A percentile compares a stretch with the other conserved stretches of the same genome.
phyloP scores from a whole-genome alignment of 2,888 invertebrate genomes.

The Hedychridium roseum region DNA sequence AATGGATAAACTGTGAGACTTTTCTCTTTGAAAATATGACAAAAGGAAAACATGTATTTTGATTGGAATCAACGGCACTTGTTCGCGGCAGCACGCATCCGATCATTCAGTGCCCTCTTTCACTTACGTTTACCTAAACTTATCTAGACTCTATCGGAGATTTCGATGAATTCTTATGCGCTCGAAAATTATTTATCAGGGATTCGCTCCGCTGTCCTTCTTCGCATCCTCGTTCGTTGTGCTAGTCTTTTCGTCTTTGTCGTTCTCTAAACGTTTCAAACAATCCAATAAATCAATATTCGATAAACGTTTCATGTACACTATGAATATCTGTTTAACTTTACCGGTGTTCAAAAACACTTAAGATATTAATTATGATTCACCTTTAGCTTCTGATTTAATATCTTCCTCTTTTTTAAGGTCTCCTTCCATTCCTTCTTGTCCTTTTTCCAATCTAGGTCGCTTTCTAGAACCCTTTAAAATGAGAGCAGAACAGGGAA shows the following conservation, averaged over 20 bases:
- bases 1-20: not conserved
- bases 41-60: constrained; percentile 9
- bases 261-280: constrained; percentile 71
- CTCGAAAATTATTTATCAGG: constrained; percentile 66
- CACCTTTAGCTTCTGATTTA: constrained; percentile 63
- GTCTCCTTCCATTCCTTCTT: constrained; percentile 57
- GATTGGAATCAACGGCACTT: constrained; percentile 18
- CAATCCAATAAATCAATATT: too few species aligned
- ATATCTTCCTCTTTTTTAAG: constrained; percentile 62
- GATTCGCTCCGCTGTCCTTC: constrained; percentile 73
- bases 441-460: constrained; percentile 58
- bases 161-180: constrained; percentile 35
- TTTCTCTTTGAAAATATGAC: constrained; percentile 11
- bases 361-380: not conserved
- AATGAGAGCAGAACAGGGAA: constrained; percentile 10
- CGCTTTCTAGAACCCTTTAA: constrained; percentile 63
- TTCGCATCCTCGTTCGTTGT: constrained; percentile 72
- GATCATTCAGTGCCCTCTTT: constrained; percentile 19
- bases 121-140: constrained; percentile 37
- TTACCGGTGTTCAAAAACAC: not conserved
- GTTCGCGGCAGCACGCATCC: constrained; percentile 22
- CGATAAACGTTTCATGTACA: not conserved
- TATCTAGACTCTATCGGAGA: constrained; percentile 38
- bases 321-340: constrained; percentile 6
- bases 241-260: constrained; percentile 71